Percentiles rank a stretch among this genome's conserved stretches.
phyloP scores from a whole-genome alignment of 2,113 vertebrate species.

The Gnathonemus echidnorhynchus region DNA sequence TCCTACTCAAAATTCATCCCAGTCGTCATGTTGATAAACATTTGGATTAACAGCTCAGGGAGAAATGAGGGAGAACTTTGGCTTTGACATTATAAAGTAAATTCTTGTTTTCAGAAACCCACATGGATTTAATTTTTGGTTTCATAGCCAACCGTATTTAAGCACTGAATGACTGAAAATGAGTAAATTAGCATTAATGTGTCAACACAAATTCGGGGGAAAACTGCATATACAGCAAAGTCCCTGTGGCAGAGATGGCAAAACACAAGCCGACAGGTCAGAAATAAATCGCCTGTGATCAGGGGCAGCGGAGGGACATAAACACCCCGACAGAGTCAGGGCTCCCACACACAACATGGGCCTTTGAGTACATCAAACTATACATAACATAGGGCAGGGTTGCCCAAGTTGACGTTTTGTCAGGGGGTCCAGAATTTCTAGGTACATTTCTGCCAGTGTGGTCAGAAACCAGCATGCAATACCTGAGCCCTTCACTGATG shows the following conservation, averaged over 20 bases:
- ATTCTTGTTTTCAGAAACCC: background rate
- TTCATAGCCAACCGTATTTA: background rate
- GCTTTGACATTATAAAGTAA: background rate
- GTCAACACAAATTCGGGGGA: background rate
- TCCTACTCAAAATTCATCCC: background rate
- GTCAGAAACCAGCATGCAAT: background rate
- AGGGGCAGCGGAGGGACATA: background rate
- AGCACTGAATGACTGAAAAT: background rate
- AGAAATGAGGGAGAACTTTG: background rate
- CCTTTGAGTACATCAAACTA: background rate
- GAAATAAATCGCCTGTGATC: background rate
- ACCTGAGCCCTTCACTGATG: background rate
- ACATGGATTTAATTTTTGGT: background rate
- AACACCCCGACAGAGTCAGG: background rate
- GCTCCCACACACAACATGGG: background rate
- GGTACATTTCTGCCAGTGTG: background rate
- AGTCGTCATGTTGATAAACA: background rate
- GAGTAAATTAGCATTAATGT: background rate
- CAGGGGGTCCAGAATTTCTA: background rate
- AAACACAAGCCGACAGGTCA: background rate
- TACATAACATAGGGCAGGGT: background rate
- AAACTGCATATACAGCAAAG: background rate
- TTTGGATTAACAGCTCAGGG: background rate
- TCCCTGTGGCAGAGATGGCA: background rate
- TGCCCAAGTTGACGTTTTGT: background rate